phyloP scores from a whole-genome alignment of 2,888 invertebrate species.

The Suillia variegata region DNA sequence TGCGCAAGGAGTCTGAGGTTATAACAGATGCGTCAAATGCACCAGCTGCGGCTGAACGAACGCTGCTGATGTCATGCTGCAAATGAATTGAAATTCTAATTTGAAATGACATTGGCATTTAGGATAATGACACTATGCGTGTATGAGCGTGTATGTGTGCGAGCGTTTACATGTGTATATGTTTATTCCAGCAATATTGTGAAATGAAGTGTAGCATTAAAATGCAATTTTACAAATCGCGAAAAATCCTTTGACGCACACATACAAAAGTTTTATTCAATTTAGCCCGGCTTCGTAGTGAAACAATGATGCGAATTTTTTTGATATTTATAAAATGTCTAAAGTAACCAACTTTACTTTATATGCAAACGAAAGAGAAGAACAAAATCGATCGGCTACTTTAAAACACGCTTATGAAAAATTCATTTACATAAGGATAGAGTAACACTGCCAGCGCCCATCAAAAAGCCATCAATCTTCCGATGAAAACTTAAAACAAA shows the following conservation, averaged over 20 bases:
- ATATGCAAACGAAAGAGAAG: too few species aligned
- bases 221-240: not conserved
- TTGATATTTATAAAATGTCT: too few species aligned
- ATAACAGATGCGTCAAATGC: constrained; percentile 6
- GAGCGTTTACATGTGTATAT: not conserved
- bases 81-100: constrained; percentile 14
- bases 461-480: constrained; percentile 22
- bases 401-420: too few species aligned
- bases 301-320: too few species aligned
- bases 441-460: too few species aligned
- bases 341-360: too few species aligned
- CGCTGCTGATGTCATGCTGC: constrained; percentile 15
- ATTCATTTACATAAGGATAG: too few species aligned
- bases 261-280: not conserved
- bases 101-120: constrained; percentile 13
- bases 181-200: too few species aligned
- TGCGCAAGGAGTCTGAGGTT: too few species aligned
- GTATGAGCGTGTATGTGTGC: not conserved
- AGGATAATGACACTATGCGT: constrained; percentile 14
- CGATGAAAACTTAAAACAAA: too few species aligned
- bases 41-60: not conserved
- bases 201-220: not conserved
- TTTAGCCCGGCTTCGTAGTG: too few species aligned
- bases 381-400: too few species aligned
- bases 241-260: not conserved